Base-by-base conservation (phyloP, 2,888 invertebrate genomes). In the Agrochola lota region DNA sequence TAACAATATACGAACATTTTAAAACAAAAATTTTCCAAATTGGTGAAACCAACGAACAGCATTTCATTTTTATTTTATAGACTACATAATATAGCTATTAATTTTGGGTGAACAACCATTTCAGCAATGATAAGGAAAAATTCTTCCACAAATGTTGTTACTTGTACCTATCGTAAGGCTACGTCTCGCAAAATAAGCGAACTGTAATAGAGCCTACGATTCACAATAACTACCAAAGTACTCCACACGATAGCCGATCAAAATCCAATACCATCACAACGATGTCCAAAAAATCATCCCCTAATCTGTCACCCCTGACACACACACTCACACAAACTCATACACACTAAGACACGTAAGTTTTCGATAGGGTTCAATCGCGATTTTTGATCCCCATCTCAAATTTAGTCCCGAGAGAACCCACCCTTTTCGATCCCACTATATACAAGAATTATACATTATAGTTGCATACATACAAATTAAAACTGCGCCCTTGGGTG, bases 341-440 rank as follows among this genome's bases (percentile, higher is more conserved):
- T 77, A 77, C 85, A 87, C 83, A 87, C 73, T 64, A 80, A 79
- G 86, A 78, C 74, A 83, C 76, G 83, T 84, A 87, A 86, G 82
- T 85, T 86, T 84, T 83, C 86, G 87, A 85, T 85, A 84, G 86
- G 89, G 89, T 83, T 86, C 89, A 84, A 88, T 89, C 88, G 88
- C 82, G 94, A 95, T 95, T 95, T 95, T 95, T 95, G 95, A 93
- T 90, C 92, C 90, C 94, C 91, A 92, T 94, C 94, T 94, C 92
- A 90, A 93, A 94, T 91, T 91, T 90, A 90, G 92, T 95, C 95
- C 95, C 95, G 87, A 80, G 95, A 92, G 95, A 87, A 82, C 89
- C 89, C 91, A 92, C 95, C 95, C 95, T 94, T 88, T 93, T 90
- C 86, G 89, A 86, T 88, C 84, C 82, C 90, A 90, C 86, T 92